Evolutionary conservation across 2,888 invertebrate species (phyloP), one percentile per base, ranked within the genome.

Genomic region (Acrobasis suavella): DNA sequence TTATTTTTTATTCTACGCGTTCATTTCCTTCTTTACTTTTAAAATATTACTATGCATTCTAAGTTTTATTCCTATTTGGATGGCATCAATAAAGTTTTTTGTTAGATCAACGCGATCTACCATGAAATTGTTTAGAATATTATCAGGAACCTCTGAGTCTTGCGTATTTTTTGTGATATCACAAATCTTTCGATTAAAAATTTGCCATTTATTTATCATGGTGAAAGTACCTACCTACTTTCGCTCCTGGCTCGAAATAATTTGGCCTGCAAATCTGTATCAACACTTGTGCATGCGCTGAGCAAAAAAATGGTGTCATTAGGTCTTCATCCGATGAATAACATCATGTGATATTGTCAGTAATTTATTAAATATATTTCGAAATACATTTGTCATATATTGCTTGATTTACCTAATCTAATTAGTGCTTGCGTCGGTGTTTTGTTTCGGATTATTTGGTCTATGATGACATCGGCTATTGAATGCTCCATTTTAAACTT

Each of bases 161-260:
- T 39, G 16, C 15, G 32, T 32, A 54, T 46, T 22, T 46, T 42
- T 39, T 54, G 9, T 32, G 69, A 42, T 60, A 63, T 60, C 63
- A 64, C 64, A 67, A 76, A 72, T 72, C 71, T 74, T 72, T 72
- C 68, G 69, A 74, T 68, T 61, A 73, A 63, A 71, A 75, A 73
- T 72, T 73, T 62, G 61, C 67, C 68, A 76, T 76, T 75, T 76
- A 69, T 72, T 72, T 72, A 75, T 72, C 75, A 72, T 73, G 87
- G 91, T 81, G 91, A 91, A 91, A 90, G 91, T 84, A 71, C 70
- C 58, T 66, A 73, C 74, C 75, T 80, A 84, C 87, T 86, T 87
- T 86, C 85, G 82, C 83, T 82, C 83, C 75, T 72, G 69, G 71
- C 69, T 72, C 71, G 69, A 75, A 77, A 83, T 78, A 77, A 86